These are phyloP conservation scores for Malacoctenus gilli DNA, from an alignment of 2,797 vertebrate genomes.

Conservation along the genomic window DNA sequence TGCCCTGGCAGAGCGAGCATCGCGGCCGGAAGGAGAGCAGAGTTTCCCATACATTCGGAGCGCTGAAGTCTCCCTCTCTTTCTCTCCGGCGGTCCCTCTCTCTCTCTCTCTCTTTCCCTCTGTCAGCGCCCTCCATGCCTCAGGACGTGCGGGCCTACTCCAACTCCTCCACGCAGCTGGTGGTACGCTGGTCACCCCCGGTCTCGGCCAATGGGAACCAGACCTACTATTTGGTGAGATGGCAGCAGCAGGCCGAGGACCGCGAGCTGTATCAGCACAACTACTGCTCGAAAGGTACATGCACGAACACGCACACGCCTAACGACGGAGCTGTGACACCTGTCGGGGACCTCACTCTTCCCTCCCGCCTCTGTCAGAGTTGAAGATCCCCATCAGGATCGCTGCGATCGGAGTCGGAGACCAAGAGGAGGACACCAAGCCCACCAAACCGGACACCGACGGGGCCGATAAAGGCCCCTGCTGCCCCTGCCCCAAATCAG, in stretches of 20 bases:
- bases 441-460: constrained; percentile 85
- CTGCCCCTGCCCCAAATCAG: constrained; percentile 92
- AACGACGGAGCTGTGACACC: background rate
- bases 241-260: constrained; percentile 95
- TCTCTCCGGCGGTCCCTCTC: constrained; percentile 82
- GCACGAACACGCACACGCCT: background rate
- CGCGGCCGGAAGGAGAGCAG: constrained; percentile 23
- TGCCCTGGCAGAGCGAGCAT: constrained; percentile 36
- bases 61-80: constrained; percentile 17
- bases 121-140: constrained; percentile 93
- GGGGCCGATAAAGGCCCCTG: constrained; percentile 88
- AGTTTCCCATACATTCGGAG: constrained; percentile 23
- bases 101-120: constrained; percentile 18
- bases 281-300: constrained; percentile 95
- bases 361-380: constrained; percentile 76
- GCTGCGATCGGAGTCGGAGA: constrained; percentile 89
- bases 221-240: constrained; percentile 94
- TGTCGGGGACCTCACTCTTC: background rate
- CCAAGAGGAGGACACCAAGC: constrained; percentile 87
- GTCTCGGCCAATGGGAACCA: constrained; percentile 93
- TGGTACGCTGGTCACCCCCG: constrained; percentile 95
- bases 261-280: constrained; percentile 93
- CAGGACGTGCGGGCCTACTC: constrained; percentile 92
- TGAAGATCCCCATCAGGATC: constrained; percentile 92
- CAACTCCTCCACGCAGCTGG: constrained; percentile 92